Conservation (phyloP, 2,888 invertebrate species). For the Sepioteuthis lessoniana region DNA sequence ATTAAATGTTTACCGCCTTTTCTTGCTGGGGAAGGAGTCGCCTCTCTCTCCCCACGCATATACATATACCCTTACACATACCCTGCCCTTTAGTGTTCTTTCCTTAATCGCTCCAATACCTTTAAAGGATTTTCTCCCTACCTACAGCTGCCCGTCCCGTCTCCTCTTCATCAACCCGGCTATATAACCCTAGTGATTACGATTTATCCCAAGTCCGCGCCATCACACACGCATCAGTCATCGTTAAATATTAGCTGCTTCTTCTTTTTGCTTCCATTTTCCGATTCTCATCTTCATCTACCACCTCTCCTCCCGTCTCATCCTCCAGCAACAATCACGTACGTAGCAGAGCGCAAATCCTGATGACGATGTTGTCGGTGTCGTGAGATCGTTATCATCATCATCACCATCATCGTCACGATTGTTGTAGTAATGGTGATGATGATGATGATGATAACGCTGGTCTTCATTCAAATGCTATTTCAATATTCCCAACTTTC, state of each 20-base stretch:
- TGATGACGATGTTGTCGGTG: background rate
- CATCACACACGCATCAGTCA: slow-evolving; percentile 23
- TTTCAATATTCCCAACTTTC: background rate
- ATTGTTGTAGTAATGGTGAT: background rate
- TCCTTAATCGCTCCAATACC: slow-evolving; percentile 8
- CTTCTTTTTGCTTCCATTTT: background rate
- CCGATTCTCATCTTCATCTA: too few species aligned
- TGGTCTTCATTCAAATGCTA: background rate
- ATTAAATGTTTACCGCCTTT: slow-evolving; percentile 21
- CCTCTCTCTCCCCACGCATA: too few species aligned
- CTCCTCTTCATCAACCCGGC: background rate
- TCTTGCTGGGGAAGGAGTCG: background rate
- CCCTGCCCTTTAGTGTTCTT: background rate
- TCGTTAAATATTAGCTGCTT: slow-evolving; percentile 13
- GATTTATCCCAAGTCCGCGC: background rate
- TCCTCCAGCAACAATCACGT: background rate
- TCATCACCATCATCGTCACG: too few species aligned
- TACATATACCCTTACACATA: background rate
- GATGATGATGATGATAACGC: background rate
- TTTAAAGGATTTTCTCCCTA: background rate
- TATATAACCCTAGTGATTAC: slow-evolving; percentile 13
- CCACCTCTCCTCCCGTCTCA: background rate
- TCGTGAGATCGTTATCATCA: background rate
- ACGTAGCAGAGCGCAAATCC: background rate
- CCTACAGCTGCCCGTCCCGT: background rate